Evolutionary conservation across 2,888 invertebrate genomes (phyloP), one percentile per base, ranked within the genome.

Genomic region (Hypena proboscidalis): DNA sequence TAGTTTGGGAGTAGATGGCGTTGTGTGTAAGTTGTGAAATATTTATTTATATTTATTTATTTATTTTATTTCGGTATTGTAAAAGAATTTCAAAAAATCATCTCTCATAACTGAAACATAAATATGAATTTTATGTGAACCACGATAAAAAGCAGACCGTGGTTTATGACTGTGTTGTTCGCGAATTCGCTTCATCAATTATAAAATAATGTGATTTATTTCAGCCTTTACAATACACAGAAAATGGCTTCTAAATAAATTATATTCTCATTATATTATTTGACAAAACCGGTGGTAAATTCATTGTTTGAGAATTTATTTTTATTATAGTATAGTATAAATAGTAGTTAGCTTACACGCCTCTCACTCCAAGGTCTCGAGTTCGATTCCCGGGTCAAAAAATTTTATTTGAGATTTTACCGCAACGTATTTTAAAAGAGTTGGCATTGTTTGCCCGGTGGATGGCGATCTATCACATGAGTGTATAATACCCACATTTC

Each of bases 141-240:
- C 21, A 40, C n/a, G n/a, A 33, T 21, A 15, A n/a, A 22, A 32
- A 41, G 11, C 40, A 41, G 40, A 41, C 33, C 21, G 20, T 17
- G 15, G 22, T 32, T 35, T 33, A 21, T 8, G 2, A n/a, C n/a
- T n/a, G n/a, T n/a, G n/a, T n/a, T n/a, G n/a, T n/a, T n/a, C n/a
- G n/a, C n/a, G n/a, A n/a, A n/a, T 25, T 9, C 1, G 11, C 25
- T 25, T 17, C 25, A 13, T n/a, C 3, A 26, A 17, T 26, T 26
- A 26, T 6, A 25, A n/a, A 1, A 11, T 13, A 3, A n/a, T 25
- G n/a, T 26, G 19, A 35, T 25, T 8, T 20, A 20, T 26, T 8
- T 6, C 7, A 9, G 8, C 25, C 11, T 35, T 32, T 6, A 35
- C 11, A 26, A 26, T 34, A 3, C 8, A n/a, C 15, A 1, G 8